Base-by-base conservation (phyloP, 2,797 vertebrate species). In the Cetoscarus ocellatus region DNA sequence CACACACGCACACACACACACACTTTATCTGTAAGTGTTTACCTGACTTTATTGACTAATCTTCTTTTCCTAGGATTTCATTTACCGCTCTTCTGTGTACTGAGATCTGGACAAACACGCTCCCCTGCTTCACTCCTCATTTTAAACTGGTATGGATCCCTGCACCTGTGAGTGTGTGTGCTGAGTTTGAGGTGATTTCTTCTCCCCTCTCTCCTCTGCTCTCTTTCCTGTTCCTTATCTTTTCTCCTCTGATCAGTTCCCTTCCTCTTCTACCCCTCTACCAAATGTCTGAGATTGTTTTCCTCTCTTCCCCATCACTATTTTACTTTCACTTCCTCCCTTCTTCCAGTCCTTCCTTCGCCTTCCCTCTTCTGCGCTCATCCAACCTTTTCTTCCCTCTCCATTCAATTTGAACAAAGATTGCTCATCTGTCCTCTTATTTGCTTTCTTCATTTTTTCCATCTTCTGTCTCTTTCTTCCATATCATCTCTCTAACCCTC, bases 21-120 rank as follows among this genome's bases (percentile, higher is more conserved):
- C 71, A 62, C 13, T 51, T 43, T 36, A 71, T 65, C 56, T 66
- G 15, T 63, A 59, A 70, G 61, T 73, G 80, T 83, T 87, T 85
- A 86, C 80, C 72, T 86, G 72, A 58, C 48, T 79, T 82, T 83
- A 80, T 86, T 74, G 70, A 73, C 81, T 80, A 83, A 88, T 77
- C 71, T 70, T 70, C 63, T 79, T 79, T 86, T 65, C 58, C 49
- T 68, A 52, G 35, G 53, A 68, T 86, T 88, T 70, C 51, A 77
- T 86, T 81, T 74, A 79, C 67, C 69, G 51, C 10, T 63, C 68
- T 44, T 72, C 27, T 45, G 57, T 82, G 74, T 65, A 53, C 45
- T 47, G 52, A 27, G 8, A 73, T 51, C 35, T 79, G 69, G 69
- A 77, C 73, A 85, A 86, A 83, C 75, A 88, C 52, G 11, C 34